A percentile compares a stretch with the other conserved stretches of the same genome.
These are phyloP conservation scores for Gadopsis marmoratus DNA, from an alignment of 2,797 vertebrate genomes.

Conservation along the genomic window DNA sequence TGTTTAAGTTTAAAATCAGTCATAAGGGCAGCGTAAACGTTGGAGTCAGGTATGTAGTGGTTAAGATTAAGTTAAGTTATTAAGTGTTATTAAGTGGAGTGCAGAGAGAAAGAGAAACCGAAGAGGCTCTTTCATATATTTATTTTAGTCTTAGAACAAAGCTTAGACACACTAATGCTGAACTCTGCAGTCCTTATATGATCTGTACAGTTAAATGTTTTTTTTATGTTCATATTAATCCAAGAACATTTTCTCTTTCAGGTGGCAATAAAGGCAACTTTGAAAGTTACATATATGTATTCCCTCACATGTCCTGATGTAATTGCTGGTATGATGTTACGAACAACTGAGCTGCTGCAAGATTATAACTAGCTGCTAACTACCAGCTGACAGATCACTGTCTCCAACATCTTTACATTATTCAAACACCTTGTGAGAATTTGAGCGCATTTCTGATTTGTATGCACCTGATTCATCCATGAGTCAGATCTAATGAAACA, in stretches of 20 bases:
- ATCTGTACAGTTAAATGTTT: neutral
- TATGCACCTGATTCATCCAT: neutral
- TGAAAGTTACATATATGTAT: neutral
- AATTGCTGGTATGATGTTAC: neutral
- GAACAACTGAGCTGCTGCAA: too few species aligned
- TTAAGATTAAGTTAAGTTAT: neutral
- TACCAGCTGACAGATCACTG: neutral
- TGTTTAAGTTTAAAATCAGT: neutral
- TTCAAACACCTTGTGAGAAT: neutral
- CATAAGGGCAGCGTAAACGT: neutral
- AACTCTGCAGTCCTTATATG: neutral
- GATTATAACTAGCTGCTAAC: too few species aligned
- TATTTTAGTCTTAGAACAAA: neutral
- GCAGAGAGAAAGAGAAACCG: neutral
- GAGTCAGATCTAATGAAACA: neutral
- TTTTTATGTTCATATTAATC: neutral
- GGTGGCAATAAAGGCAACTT: neutral
- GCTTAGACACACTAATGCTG: neutral
- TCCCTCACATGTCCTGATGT: neutral
- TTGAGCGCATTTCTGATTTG: neutral
- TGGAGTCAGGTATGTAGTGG: neutral
- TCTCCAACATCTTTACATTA: too few species aligned
- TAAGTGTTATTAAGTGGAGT: neutral
- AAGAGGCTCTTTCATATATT: neutral
- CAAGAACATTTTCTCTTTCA: neutral